Evolutionary conservation across 1,140 invertebrate genomes (phyloP), one percentile per base, ranked within the genome.

Genomic region (Lycorma delicatula): DNA sequence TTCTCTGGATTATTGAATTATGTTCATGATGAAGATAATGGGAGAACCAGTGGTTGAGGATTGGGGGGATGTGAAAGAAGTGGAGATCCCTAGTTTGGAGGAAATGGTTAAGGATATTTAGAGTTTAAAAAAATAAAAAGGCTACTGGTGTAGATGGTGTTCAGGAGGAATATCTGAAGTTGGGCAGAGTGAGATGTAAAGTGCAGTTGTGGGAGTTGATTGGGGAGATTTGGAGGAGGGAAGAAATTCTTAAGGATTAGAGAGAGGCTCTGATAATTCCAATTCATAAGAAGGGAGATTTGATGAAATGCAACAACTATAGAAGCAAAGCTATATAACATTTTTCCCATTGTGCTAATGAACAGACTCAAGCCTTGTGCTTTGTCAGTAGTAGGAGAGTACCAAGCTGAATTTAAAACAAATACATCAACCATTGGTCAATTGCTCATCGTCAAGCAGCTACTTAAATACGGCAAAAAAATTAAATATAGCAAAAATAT

Each of bases 301-400:
- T 46, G 58, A 47, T 31, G 29, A 20, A 51, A 16, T 63, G 56
- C 49, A 18, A 55, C 25, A 63, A 63, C 59, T 63, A 63, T 41
- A 51, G 47, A 31, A 38, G 56, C 23, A 63, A 60, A 20, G 49
- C 61, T 9, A 27, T 63, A 60, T 25, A 60, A 60, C 47, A 41
- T 63, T 23, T 38, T 60, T 12, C 13, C 31, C 18, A 28, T 13
- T 18, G 56, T 59, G 3, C n/a, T 41, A 23, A 41, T 41, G 25
- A 16, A 22, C n/a, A 20, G 28, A 26, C 22, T 55, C 5, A 20
- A n/a, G 18, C 18, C 20, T 13, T 47, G 12, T 29, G 36, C 36
- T 20, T 34, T 46, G 20, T 18, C 44, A 16, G 28, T 55, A 12
- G n/a, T 55, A 23, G 54, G 54, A 16, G 54, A 55, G 20, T 46